Evolutionary conservation across 2,113 vertebrate species (phyloP).

Genomic region (Tringa solitaria): DNA sequence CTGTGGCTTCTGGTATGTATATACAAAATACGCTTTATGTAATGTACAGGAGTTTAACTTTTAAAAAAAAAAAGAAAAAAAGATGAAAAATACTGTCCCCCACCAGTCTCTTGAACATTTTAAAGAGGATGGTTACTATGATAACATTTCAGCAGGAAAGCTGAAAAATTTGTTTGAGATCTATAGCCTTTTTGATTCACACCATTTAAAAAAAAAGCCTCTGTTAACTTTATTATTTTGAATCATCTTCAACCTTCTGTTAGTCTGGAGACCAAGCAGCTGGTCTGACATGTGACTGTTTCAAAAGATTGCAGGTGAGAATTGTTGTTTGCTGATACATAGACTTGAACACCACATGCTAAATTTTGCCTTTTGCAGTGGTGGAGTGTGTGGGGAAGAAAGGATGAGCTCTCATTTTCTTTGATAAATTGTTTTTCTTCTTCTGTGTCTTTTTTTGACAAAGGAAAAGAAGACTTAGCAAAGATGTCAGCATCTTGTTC

Average conservation of each 20-base stretch:
- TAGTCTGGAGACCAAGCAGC: not conserved
- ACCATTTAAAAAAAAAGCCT: not conserved
- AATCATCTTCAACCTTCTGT: not conserved
- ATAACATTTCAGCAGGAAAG: not conserved
- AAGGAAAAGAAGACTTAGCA: not conserved
- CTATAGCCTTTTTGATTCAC: not conserved
- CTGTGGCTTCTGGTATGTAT: not conserved
- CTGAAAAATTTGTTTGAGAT: not conserved
- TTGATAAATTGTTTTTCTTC: not conserved
- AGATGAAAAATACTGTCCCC: accelerated
- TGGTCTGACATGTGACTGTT: not conserved
- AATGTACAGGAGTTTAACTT: not conserved
- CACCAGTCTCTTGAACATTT: not conserved
- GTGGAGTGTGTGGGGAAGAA: not conserved
- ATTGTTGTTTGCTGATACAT: not conserved
- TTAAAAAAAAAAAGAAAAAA: not conserved
- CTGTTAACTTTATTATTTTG: not conserved
- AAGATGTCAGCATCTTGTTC: not conserved
- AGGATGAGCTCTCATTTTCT: not conserved
- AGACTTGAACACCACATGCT: not conserved
- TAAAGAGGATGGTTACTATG: not conserved
- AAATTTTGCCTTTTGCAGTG: not conserved
- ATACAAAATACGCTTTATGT: not conserved
- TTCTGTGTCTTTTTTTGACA: not conserved
- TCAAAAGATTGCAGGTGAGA: not conserved